Percentiles rank a stretch among this genome's conserved stretches.
These are phyloP conservation scores for Limenitis camilla DNA, from an alignment of 2,888 invertebrate genomes.

Conservation along the genomic window DNA sequence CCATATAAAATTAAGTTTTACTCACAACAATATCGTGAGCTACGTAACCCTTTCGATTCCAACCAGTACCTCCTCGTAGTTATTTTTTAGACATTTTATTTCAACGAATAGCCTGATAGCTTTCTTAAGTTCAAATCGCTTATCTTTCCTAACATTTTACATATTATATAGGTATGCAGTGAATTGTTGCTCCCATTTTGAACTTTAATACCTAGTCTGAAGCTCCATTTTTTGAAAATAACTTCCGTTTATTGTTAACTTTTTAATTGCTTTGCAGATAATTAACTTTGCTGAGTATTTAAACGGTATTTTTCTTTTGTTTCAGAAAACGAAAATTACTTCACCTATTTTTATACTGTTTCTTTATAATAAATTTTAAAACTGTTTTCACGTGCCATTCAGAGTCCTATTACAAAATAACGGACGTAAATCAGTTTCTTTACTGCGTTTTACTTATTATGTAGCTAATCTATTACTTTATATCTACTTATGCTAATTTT, in stretches of 20 bases:
- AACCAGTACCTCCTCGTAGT: no score
- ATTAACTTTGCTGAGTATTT: slow-evolving; percentile 41
- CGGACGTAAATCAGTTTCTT: no score
- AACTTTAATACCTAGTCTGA: slow-evolving; percentile 42
- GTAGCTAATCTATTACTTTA: no score
- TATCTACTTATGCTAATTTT: no score
- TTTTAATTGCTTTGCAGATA: slow-evolving; percentile 60
- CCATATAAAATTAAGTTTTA: no score
- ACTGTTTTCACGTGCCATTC: no score
- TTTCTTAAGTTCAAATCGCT: slow-evolving; percentile 64
- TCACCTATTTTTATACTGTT: slow-evolving; percentile 15
- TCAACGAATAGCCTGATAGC: slow-evolving; percentile 63
- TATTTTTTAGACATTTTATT: slow-evolving; percentile 66
- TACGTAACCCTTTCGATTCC: no score
- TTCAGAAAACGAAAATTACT: slow-evolving; percentile 29
- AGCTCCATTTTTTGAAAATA: slow-evolving; percentile 45
- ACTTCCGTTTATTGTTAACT: slow-evolving; percentile 44
- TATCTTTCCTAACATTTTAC: slow-evolving; percentile 49
- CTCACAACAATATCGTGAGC: no score
- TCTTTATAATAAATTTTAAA: not conserved
- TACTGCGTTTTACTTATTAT: no score
- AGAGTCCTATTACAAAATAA: no score
- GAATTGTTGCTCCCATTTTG: slow-evolving; percentile 37
- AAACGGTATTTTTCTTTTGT: slow-evolving; percentile 35
- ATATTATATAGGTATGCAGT: no score